These are phyloP conservation scores for Osmerus eperlanus DNA, from an alignment of 2,113 vertebrate species.

Conservation along the genomic window DNA sequence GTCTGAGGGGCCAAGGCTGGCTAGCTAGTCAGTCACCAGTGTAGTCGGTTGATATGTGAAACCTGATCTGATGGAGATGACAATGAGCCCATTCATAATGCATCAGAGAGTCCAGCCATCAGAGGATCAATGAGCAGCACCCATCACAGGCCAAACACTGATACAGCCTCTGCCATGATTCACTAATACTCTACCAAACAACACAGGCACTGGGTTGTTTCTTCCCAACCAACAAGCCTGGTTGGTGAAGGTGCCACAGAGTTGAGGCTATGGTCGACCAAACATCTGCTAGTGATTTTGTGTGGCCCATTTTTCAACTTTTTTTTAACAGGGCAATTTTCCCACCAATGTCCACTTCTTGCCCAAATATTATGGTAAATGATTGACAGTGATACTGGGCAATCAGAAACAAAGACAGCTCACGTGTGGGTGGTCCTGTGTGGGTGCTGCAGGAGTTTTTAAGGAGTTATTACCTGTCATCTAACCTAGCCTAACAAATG, in stretches of 20 bases:
- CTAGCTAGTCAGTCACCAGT: slow-evolving; percentile 59
- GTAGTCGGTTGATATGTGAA: slow-evolving; percentile 62
- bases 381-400: slow-evolving; percentile 1
- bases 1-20: slow-evolving; percentile 5
- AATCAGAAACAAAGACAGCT: background rate
- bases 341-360: slow-evolving; percentile 24
- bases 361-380: slow-evolving; percentile 6
- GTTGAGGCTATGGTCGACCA: slow-evolving; percentile 7
- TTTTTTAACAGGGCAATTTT: slow-evolving; percentile 51
- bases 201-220: background rate
- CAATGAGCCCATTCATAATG: slow-evolving; percentile 76
- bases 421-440: slow-evolving; percentile 6
- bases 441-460: background rate
- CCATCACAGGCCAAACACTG: slow-evolving; percentile 62
- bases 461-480: background rate
- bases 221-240: background rate
- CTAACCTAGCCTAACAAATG: background rate
- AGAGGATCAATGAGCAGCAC: slow-evolving; percentile 61
- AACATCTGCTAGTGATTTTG: slow-evolving; percentile 64
- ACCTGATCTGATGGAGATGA: slow-evolving; percentile 66
- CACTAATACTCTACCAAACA: slow-evolving; percentile 33
- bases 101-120: slow-evolving; percentile 57
- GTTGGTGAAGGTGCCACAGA: slow-evolving; percentile 39
- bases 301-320: slow-evolving; percentile 22
- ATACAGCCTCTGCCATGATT: slow-evolving; percentile 29